Conservation (phyloP, 2,113 vertebrate genomes). For the Lagopus leucura region DNA sequence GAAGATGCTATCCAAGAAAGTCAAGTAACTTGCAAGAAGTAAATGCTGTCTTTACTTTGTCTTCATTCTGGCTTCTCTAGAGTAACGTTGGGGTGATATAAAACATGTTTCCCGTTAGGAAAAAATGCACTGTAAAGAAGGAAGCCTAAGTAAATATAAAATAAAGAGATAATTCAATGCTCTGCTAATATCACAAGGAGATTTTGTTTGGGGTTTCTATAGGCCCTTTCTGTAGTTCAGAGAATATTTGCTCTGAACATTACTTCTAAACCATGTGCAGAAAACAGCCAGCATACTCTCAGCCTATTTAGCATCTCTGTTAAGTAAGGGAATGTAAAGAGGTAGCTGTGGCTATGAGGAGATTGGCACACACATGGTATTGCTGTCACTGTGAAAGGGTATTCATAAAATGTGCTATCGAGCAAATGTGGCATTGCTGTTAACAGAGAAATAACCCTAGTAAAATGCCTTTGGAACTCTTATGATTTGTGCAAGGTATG, state of each 20-base stretch:
- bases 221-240: constrained; percentile 37
- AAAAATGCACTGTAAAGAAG: constrained; percentile 19
- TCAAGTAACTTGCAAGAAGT: not conserved
- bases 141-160: constrained; percentile 60
- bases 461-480: constrained; percentile 17
- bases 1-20: constrained; percentile 18
- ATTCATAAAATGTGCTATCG: constrained; percentile 44
- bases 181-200: constrained; percentile 24
- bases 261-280: constrained; percentile 13
- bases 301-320: constrained; percentile 37
- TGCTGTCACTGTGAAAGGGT: constrained; percentile 23
- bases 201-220: not conserved
- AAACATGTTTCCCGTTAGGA: constrained; percentile 22
- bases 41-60: not conserved
- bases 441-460: not conserved
- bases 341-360: constrained; percentile 38
- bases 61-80: constrained; percentile 25
- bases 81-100: constrained; percentile 14
- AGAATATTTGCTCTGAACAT: constrained; percentile 6
- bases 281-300: constrained; percentile 28
- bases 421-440: not conserved
- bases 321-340: constrained; percentile 47
- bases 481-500: not conserved
- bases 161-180: constrained; percentile 41
- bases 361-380: not conserved